Percentiles rank a stretch among this genome's conserved stretches.
Evolutionary conservation across 2,113 vertebrate genomes (phyloP).

Genomic region (Mesembrinibis cayennensis): DNA sequence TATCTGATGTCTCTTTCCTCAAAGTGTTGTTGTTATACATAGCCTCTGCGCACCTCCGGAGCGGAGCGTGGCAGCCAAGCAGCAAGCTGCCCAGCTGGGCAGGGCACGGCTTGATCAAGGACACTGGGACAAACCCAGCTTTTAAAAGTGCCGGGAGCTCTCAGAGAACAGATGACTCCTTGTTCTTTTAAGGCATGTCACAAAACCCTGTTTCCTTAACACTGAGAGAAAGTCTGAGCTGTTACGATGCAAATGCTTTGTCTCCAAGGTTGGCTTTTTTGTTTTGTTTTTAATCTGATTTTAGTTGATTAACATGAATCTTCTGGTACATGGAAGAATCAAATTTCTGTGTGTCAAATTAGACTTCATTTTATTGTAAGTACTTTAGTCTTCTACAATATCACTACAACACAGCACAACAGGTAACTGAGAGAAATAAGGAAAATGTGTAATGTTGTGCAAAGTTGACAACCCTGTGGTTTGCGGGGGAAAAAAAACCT

Average conservation of each 20-base stretch:
- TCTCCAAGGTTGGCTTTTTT: not conserved
- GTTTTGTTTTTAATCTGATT: not conserved
- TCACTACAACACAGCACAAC: not conserved
- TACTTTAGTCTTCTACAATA: not conserved
- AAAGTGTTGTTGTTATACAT: not conserved
- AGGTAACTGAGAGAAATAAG: not conserved
- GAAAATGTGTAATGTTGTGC: not conserved
- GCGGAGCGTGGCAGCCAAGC: not conserved
- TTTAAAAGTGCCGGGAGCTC: not conserved
- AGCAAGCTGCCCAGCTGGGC: not conserved
- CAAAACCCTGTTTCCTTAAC: not conserved
- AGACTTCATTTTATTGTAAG: not conserved
- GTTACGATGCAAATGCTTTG: not conserved
- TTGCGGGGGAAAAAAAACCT: not conserved
- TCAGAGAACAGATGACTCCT: not conserved
- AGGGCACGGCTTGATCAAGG: not conserved
- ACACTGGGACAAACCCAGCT: not conserved
- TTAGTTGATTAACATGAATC: not conserved
- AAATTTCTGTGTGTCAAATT: not conserved
- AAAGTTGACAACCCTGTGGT: not conserved
- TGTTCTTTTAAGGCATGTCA: not conserved
- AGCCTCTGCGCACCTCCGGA: not conserved
- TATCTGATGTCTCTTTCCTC: not conserved
- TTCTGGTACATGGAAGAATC: not conserved
- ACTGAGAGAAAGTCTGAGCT: not conserved